A percentile compares a stretch with the other conserved stretches of the same genome.
Conservation (phyloP, 2,113 vertebrate species). For the Australoheros scitulus region DNA sequence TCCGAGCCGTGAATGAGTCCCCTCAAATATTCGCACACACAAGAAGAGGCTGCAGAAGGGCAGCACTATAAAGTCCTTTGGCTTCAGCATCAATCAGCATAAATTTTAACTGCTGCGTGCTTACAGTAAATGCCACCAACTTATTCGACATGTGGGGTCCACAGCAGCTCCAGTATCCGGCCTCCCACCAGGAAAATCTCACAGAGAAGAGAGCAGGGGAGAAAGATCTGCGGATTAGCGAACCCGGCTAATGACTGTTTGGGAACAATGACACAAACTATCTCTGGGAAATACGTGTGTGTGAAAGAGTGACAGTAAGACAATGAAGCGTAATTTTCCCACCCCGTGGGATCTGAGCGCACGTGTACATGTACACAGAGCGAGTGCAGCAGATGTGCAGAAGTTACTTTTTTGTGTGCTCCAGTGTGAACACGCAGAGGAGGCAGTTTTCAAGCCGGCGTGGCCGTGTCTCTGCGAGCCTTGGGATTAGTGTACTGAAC, state of each 20-base stretch:
- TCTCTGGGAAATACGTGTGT: slow-evolving; percentile 49
- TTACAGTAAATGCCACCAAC: slow-evolving; percentile 34
- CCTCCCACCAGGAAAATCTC: slow-evolving; percentile 58
- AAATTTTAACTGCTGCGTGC: background rate
- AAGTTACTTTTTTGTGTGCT: background rate
- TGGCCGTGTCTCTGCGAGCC: background rate
- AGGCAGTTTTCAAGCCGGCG: background rate
- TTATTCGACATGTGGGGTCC: slow-evolving; percentile 65
- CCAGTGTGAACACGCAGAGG: background rate
- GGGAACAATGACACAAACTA: slow-evolving; percentile 40
- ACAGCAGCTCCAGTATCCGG: slow-evolving; percentile 31
- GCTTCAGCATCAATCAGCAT: background rate
- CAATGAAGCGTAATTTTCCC: slow-evolving; percentile 36
- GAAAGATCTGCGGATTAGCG: slow-evolving; percentile 39
- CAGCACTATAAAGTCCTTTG: background rate
- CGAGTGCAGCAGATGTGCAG: background rate
- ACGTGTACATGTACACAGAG: slow-evolving; percentile 40
- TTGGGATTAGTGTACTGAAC: background rate
- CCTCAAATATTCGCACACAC: background rate
- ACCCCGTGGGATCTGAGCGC: slow-evolving; percentile 12
- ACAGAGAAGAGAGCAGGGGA: slow-evolving; percentile 15
- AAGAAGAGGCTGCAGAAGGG: too few species aligned
- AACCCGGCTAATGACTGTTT: slow-evolving; percentile 76
- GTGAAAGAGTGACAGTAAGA: slow-evolving; percentile 31
- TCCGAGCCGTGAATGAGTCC: background rate